Conservation (phyloP, 2,113 vertebrate genomes). For the Nansenia antarctica region DNA sequence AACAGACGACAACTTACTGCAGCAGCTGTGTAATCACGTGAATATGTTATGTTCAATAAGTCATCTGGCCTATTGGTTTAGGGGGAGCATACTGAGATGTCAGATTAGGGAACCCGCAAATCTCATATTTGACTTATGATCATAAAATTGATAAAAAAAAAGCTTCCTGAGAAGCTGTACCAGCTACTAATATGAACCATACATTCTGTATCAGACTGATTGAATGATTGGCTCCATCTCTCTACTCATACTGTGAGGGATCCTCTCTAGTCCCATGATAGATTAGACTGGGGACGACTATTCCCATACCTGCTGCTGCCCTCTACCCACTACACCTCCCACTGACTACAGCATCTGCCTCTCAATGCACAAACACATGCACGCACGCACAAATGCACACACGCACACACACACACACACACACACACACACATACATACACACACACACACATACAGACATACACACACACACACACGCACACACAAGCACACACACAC, state of each 20-base stretch:
- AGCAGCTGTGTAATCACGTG: neutral
- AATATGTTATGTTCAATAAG: neutral
- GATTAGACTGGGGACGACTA: neutral
- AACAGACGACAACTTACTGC: no score
- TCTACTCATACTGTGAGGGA: neutral
- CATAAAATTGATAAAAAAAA: no score
- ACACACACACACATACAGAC: no score
- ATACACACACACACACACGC: no score
- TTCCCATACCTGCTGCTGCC: neutral
- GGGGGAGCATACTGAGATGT: no score
- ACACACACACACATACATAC: no score
- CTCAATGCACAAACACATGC: no score
- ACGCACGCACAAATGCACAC: no score
- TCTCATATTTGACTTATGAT: no score
- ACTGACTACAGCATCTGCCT: slow-evolving; percentile 3
- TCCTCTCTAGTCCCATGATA: neutral
- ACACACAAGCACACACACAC: no score
- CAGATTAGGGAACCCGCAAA: no score
- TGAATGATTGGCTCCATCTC: neutral
- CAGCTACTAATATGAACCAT: neutral
- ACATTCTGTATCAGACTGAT: neutral
- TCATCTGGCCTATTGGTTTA: neutral
- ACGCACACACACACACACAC: no score
- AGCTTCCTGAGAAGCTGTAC: neutral
- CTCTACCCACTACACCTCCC: neutral